phyloP scores from a whole-genome alignment of 2,113 vertebrate species.

The Heterotilapia buettikoferi region DNA sequence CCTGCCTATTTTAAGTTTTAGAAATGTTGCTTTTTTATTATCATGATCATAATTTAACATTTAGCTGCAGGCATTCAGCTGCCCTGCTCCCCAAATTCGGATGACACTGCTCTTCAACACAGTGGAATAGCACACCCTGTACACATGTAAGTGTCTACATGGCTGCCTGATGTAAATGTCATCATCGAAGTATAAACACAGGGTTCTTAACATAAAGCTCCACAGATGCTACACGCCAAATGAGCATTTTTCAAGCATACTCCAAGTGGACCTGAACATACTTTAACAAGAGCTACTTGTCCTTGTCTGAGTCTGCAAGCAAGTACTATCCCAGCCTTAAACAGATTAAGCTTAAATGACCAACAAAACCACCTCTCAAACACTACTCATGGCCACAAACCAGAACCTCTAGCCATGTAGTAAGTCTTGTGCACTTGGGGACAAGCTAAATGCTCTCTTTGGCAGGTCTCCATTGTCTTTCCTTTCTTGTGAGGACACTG shows the following conservation, averaged over 20 bases:
- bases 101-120: neutral
- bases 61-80: neutral
- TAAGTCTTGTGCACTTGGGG: neutral
- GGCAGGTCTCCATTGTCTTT: neutral
- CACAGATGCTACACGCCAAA: neutral
- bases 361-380: neutral
- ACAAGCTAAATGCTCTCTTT: neutral
- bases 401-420: neutral
- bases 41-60: neutral
- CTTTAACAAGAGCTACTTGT: neutral
- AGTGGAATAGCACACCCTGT: neutral
- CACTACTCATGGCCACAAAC: neutral
- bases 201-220: neutral
- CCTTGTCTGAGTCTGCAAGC: neutral
- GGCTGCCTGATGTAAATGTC: neutral
- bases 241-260: neutral
- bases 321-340: neutral
- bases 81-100: neutral
- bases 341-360: neutral
- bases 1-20: neutral
- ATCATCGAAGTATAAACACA: neutral
- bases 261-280: neutral
- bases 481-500: slow-evolving; percentile 2
- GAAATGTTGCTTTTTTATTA: neutral
- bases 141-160: neutral